Base-by-base conservation (phyloP, 2,797 vertebrate species). In the Astyanax mexicanus region DNA sequence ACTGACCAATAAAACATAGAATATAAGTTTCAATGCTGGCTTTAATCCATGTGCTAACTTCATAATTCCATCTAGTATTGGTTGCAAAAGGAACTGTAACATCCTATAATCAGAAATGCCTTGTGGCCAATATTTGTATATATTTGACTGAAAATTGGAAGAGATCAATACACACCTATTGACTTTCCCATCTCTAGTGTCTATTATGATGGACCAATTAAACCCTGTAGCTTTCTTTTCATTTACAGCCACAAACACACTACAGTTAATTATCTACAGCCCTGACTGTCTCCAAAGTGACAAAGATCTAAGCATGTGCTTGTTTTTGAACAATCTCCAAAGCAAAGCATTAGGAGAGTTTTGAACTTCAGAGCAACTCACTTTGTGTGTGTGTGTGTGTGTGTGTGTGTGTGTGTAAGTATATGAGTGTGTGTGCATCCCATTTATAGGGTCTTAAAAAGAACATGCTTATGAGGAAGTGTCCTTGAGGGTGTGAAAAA, bases 181-280 rank as follows among this genome's bases (percentile, higher is more conserved):
- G n/a, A n/a, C n/a, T n/a, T n/a, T n/a, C n/a, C n/a, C n/a, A n/a
- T n/a, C n/a, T n/a, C n/a, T n/a, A n/a, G n/a, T 68, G 84, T 88
- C 87, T 88, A 90, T 76, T 89, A 91, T 90, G 90, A 87, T 88
- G 89, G 90, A 87, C 86, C 82, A 81, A 86, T 87, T 83, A 90
- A 90, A 87, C 87, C 32, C 66, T 47, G 47, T 0, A 38, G 54
- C 64, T 55, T 64, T 35, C 23, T 57, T n/a, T n/a, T 52, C 25
- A 61, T 32, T 64, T 64, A 52, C 44, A 65, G 58, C 45, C 61
- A 54, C 60, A 19, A 67, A 71, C 40, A 52, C 61, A 42, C 55
- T 42, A 32, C 27, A 67, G 19, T 37, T 68, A 47, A 68, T 71
- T 35, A 67, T 75, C 57, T 62, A 67, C 40, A 25, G 19, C 58